Base-by-base conservation (phyloP, 1,140 invertebrate genomes). In the Druon quercuslanigerum region DNA sequence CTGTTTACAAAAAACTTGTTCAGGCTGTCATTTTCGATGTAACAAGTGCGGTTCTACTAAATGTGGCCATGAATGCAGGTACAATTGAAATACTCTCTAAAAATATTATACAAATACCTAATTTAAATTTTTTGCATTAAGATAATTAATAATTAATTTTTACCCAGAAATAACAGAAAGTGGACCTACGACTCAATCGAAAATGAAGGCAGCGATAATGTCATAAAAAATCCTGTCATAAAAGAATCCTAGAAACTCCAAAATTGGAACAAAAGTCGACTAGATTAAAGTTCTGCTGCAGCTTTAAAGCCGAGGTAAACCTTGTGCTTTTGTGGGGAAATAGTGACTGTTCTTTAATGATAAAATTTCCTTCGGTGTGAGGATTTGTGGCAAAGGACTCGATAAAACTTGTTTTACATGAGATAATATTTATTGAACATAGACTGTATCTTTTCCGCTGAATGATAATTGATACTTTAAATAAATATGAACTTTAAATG, bases 21-120 rank as follows among this genome's bases (percentile, higher is more conserved):
- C 93, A 3, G 96, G 96, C 1, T 97, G 96, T 90, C 96, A 96
- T 87, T 96, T 95, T 87, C 94, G 95, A 1, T 97, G 96, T 86
- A 83, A 92, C 1, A 96, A 95, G 90, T 97, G 96, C 83, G 80
- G 76, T 12, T 94, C 94, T 0, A 77, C 84, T 4, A 95, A 94
- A 86, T 95, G 94, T 89, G 94, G 92, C 14, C 91, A 92, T 71
- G 94, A 94, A 72, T 95, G 94, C 91, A 92, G 92, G 92, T 92
- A 85, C 80, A n/a, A 20, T 52, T 78, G 14, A 71, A 50, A n/a
- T 40, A 51, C 73, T 12, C 13, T 73, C 40, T 80, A 16, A 20
- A 50, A 56, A 51, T 76, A 72, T 14, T 14, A 33, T 14, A 33
- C 7, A 14, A 5, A 71, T 74, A 71, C 51, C 17, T 76, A 71